Base-by-base conservation (phyloP, 2,797 vertebrate species). In the Arremon brunneinucha region DNA sequence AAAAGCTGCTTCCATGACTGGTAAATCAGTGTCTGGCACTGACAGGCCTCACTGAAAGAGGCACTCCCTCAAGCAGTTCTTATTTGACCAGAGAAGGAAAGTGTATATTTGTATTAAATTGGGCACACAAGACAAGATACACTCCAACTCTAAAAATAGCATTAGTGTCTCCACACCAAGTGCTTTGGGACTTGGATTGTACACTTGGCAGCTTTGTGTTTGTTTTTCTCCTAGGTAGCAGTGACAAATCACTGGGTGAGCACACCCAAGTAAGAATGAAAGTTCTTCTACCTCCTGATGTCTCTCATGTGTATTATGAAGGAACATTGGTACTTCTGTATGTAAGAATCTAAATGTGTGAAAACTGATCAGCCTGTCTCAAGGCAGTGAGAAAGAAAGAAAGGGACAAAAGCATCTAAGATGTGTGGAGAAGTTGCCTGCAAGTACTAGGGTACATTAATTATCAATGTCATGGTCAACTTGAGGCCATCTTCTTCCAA, bases 121-220 rank as follows among this genome's bases (percentile, higher is more conserved):
- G 76, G 80, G 60, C 55, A 68, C 37, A 20, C 87, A 95, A 95
- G 94, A 86, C 90, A 94, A 91, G 83, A 92, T 68, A 86, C 74
- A 89, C n/a, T 96, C 44, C 41, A 62, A 79, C 87, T 82, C 90
- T 93, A 90, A 90, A 96, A 97, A 94, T 82, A 90, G 59, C 87
- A 83, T 32, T 91, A 87, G 3, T 92, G 92, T 75, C 57, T 96
- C 88, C 44, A n/a, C 52, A 94, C 94, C 91, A 91, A 87, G 80
- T 87, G 87, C 86, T 96, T 83, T 94, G 82, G 79, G 93, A 87
- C 82, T 89, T 95, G 68, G 76, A 76, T 89, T 87, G 86, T 67
- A 91, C 41, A 50, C 76, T 68, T 77, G 70, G 70, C 50, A 77
- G 76, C 60, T 92, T 47, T 30, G 28, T 68, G 57, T 69, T 79